Evolutionary conservation across 92 coral and sea anemone genomes (phyloP).

Genomic region (Pocillopora meandrina): DNA sequence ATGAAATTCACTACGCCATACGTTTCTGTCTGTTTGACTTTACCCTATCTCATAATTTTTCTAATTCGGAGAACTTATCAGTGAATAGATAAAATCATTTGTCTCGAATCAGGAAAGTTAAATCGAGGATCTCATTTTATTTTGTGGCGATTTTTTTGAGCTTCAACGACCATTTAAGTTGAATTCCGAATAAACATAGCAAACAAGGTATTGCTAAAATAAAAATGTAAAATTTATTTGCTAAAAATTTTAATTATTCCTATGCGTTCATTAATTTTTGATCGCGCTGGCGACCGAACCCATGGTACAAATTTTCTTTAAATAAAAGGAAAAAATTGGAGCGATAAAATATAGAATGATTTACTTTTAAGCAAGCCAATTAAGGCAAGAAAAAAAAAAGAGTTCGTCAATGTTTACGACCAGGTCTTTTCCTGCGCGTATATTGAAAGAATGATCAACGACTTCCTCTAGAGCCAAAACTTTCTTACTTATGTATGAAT

Average conservation of each 20-base stretch:
- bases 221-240: neutral
- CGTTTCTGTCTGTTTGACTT: no score
- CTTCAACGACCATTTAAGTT: neutral
- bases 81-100: no score
- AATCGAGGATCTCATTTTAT: neutral
- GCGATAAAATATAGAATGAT: neutral
- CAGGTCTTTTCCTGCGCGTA: neutral
- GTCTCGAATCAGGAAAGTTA: no score
- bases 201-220: neutral
- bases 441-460: neutral
- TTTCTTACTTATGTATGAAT: neutral
- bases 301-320: neutral
- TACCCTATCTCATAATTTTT: no score
- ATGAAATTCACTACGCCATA: no score
- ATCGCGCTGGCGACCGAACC: slow-evolving; percentile 12
- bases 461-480: neutral
- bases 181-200: neutral
- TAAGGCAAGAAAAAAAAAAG: neutral
- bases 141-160: neutral
- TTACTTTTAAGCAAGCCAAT: slow-evolving; percentile 4
- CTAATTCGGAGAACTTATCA: no score
- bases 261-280: neutral
- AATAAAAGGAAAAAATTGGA: neutral
- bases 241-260: neutral
- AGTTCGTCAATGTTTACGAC: neutral